phyloP scores from a whole-genome alignment of 53 echinoderm and acorn worm genomes.

The Echinarachnius parma region DNA sequence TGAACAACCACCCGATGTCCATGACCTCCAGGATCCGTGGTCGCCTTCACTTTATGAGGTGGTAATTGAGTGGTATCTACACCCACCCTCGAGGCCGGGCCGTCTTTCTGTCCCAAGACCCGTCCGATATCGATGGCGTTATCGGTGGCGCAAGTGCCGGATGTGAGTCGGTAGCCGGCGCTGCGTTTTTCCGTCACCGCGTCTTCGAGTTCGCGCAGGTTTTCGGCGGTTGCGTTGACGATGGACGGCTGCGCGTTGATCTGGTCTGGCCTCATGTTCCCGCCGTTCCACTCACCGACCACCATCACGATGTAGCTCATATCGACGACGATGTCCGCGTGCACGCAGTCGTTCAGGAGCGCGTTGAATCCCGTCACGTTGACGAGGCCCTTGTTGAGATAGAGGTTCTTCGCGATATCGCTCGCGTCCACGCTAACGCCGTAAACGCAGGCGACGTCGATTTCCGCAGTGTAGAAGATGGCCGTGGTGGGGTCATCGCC shows the following conservation, averaged over 20 bases:
- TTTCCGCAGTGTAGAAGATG: slow-evolving; percentile 20
- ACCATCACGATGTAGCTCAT: slow-evolving; percentile 8
- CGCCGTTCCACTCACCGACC: slow-evolving; percentile 17
- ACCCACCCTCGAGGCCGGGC: no score
- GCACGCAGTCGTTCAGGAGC: neutral
- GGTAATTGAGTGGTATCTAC: no score
- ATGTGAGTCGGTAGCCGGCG: slow-evolving; percentile 9
- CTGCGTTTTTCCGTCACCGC: neutral
- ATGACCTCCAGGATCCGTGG: neutral
- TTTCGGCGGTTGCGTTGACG: neutral
- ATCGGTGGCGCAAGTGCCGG: neutral
- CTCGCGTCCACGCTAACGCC: slow-evolving; percentile 9
- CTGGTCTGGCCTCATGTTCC: slow-evolving; percentile 8
- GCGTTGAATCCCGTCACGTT: slow-evolving; percentile 25
- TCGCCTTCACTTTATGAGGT: no score
- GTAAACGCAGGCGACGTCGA: slow-evolving; percentile 29
- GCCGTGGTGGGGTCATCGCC: neutral
- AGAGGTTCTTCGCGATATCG: neutral
- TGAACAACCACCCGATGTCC: slow-evolving; percentile 19
- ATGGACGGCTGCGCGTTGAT: slow-evolving; percentile 25
- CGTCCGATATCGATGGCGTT: no score
- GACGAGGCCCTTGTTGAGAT: slow-evolving; percentile 21
- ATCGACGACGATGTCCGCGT: slow-evolving; percentile 19
- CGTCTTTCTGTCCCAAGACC: no score
- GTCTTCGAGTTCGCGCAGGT: neutral